Conservation (phyloP, 2,888 invertebrate genomes). For the Ormyrus labotus region DNA sequence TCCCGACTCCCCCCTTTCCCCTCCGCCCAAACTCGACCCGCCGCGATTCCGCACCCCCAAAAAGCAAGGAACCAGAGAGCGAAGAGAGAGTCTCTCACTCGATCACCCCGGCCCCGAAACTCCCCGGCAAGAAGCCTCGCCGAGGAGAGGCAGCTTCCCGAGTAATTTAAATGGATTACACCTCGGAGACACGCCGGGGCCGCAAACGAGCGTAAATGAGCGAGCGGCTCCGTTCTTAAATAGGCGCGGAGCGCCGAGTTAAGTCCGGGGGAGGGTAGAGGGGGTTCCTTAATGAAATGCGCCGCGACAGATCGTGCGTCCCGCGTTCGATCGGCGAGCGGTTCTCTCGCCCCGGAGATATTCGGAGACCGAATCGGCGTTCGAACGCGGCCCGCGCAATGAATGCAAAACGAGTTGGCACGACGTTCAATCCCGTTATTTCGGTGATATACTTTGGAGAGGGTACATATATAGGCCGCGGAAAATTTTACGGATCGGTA, state of each 20-base stretch:
- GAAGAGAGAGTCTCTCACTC: too few relatives aligned
- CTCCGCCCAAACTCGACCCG: too few relatives aligned
- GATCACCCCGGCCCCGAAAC: too few relatives aligned
- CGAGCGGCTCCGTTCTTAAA: slow-evolving; percentile 50
- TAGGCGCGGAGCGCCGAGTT: too few relatives aligned
- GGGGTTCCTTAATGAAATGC: slow-evolving; percentile 19
- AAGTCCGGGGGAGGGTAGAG: too few relatives aligned
- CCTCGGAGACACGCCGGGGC: slow-evolving; percentile 59
- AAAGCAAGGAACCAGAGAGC: not conserved
- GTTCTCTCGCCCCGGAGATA: slow-evolving; percentile 47
- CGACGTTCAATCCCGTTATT: slow-evolving; percentile 54
- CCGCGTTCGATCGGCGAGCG: too few relatives aligned
- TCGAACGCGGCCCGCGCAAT: slow-evolving; percentile 55
- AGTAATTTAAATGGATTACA: slow-evolving; percentile 73
- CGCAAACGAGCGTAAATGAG: slow-evolving; percentile 68
- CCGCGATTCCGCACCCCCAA: too few relatives aligned
- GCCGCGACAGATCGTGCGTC: slow-evolving; percentile 10
- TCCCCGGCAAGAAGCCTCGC: not conserved
- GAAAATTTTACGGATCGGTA: slow-evolving; percentile 39
- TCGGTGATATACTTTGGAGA: slow-evolving; percentile 17
- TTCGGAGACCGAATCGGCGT: slow-evolving; percentile 56
- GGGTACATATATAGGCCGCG: slow-evolving; percentile 19
- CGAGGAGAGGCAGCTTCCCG: slow-evolving; percentile 1
- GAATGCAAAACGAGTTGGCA: slow-evolving; percentile 57
- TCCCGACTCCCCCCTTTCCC: too few relatives aligned